Base-by-base conservation (phyloP, 2,888 invertebrate genomes). In the Taenaris catops region DNA sequence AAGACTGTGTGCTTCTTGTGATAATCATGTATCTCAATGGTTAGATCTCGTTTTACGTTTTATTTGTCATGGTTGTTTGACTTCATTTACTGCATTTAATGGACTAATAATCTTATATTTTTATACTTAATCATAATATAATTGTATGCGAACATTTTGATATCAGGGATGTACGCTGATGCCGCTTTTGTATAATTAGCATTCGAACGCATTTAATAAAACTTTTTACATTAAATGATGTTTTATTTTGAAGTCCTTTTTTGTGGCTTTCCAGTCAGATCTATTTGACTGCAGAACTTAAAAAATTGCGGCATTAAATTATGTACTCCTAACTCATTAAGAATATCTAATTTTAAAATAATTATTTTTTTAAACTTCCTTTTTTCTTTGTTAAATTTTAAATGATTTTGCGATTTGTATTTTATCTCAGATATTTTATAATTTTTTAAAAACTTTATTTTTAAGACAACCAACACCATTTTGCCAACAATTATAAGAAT, bases 31-130 rank as follows among this genome's bases (percentile, higher is more conserved):
- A 53, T 58, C 54, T 57, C 56, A 49, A 49, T 38, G 41, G 41
- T 54, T 53, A 52, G 64, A 64, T 64, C 61, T 64, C 64, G 58
- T 55, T 46, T 55, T 53, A 50, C 63, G 58, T 55, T 47, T 55
- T 53, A 50, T 44, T 50, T 40, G 38, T 48, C 45, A 37, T 34
- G 28, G 31, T 43, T 38, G 33, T 34, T 42, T 44, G 35, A 34
- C 27, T 34, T 37, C 33, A 46, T 39, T 46, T 38, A 21, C 17
- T 42, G 44, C 40, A 40, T 48, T 41, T 40, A 33, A 38, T 24
- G 23, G 23, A 38, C 38, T 40, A 35, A 38, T 42, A n/a, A 35
- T 31, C 39, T 38, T 46, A 37, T 44, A 43, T 48, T 52, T 53
- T 51, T 48, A 41, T 41, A 50, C 41, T 29, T 39, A 27, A 21